Evolutionary conservation across 2,113 vertebrate species (phyloP), one percentile per base, ranked within the genome.

Genomic region (Sitta europaea): DNA sequence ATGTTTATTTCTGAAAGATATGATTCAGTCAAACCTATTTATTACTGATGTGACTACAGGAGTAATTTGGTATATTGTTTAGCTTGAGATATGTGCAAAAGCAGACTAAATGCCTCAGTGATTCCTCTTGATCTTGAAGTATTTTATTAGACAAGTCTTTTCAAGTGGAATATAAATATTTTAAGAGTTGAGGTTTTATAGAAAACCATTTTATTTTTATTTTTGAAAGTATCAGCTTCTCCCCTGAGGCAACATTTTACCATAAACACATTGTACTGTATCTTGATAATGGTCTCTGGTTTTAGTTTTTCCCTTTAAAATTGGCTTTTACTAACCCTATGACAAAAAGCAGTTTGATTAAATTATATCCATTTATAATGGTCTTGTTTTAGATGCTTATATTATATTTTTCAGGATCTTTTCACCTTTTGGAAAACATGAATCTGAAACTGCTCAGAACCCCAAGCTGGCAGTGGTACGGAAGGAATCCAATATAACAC

Each of bases 131-230:
- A 75, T 96, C 57, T 82, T 92, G 66, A 90, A 94, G 24, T 78
- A 75, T 90, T 96, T 94, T 82, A 74, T 96, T 81, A 92, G 88
- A 90, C 74, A 92, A 71, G 65, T 75, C 66, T 93, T 77, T 90
- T 96, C 66, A 88, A 88, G 51, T 67, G 33, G 18, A 84, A 71
- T 85, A 90, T 93, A 94, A 93, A 76, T 94, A 91, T 95, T 94
- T 91, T 86, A 91, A 59, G 66, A 82, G 48, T 68, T 86, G 31
- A 79, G 1, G 51, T 92, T 95, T 90, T 90, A 47, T 62, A 92
- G 53, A 81, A 90, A 93, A 72, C 10, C 4, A 36, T 65, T 83
- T 94, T 78, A 55, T 68, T 94, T 90, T 91, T 83, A 35, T 68
- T 94, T 95, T 88, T 86, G 31, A 70, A 77, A 84, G 9, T 66